A percentile compares a stretch with the other conserved stretches of the same genome.
phyloP scores from a whole-genome alignment of 2,113 vertebrate species.

The Ornithorhynchus anatinus region DNA sequence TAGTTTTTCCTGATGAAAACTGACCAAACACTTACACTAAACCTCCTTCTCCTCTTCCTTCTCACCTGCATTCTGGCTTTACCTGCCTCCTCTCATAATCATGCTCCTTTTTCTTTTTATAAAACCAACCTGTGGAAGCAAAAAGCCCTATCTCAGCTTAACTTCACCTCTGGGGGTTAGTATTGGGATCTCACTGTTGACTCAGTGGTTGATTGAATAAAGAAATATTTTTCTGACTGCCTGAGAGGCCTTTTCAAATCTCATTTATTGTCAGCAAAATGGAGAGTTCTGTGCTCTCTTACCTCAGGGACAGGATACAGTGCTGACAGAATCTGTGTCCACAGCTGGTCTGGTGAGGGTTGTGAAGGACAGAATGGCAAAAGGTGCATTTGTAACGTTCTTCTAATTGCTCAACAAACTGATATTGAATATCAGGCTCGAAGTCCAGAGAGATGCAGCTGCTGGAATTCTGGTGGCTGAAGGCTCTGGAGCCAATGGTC shows the following conservation, averaged over 20 bases:
- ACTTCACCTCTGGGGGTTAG: not conserved
- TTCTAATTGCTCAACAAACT: conserved; percentile 76
- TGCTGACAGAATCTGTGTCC: conserved; percentile 87
- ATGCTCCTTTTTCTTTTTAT: too few species aligned
- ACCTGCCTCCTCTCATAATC: too few species aligned
- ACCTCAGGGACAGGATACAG: conserved; percentile 78
- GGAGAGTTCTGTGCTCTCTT: too few species aligned
- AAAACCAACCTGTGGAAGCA: too few species aligned
- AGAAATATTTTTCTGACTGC: not conserved
- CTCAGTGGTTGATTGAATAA: rapidly evolving
- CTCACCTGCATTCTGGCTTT: too few species aligned
- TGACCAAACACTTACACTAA: too few species aligned
- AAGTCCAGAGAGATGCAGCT: conserved; percentile 74
- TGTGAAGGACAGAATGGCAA: conserved; percentile 77
- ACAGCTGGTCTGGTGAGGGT: conserved; percentile 86
- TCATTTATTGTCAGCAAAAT: too few species aligned
- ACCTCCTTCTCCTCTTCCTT: too few species aligned
- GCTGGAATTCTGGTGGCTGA: conserved; percentile 72
- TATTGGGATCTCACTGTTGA: not conserved
- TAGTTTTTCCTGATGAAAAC: too few species aligned
- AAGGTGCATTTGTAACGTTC: conserved; percentile 80
- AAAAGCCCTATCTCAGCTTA: too few species aligned
- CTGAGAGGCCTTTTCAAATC: too few species aligned
- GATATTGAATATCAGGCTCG: conserved; percentile 64
- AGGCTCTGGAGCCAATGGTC: conserved; percentile 17